phyloP scores from a whole-genome alignment of 1,140 invertebrate species.

The Epicauta chinensis region DNA sequence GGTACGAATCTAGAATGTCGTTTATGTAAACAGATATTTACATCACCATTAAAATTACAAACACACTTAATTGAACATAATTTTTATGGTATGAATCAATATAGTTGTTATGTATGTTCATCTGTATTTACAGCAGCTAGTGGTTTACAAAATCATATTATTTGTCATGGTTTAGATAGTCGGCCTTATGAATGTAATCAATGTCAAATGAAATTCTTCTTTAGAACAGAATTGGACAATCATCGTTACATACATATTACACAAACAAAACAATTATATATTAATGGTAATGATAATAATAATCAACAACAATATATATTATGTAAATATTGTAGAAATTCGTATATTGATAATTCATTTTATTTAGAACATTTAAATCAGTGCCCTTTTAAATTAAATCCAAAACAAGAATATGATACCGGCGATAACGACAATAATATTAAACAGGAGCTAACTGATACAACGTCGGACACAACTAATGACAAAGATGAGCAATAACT shows the following conservation, averaged over 20 bases:
- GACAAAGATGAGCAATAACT: constrained; percentile 10
- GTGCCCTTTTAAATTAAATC: constrained; percentile 15
- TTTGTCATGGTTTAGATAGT: constrained; percentile 70
- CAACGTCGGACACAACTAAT: neutral
- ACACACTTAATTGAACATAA: constrained; percentile 90
- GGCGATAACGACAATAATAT: constrained; percentile 19
- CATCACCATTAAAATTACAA: constrained; percentile 73
- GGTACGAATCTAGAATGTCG: constrained; percentile 60
- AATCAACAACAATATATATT: constrained; percentile 11
- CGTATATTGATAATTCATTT: constrained; percentile 15
- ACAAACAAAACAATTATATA: neutral
- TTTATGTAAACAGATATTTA: constrained; percentile 63
- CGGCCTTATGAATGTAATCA: constrained; percentile 77
- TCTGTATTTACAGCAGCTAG: constrained; percentile 75
- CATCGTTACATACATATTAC: constrained; percentile 57
- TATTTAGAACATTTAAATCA: constrained; percentile 21
- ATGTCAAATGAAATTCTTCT: constrained; percentile 85
- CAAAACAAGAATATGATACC: constrained; percentile 7
- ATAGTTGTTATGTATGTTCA: constrained; percentile 84
- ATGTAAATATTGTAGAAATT: constrained; percentile 18
- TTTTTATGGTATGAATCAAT: constrained; percentile 77
- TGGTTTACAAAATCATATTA: constrained; percentile 75
- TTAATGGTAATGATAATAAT: constrained; percentile 5
- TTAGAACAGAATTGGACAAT: constrained; percentile 84
- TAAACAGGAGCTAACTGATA: constrained; percentile 11